Base-by-base conservation (phyloP, 2,888 invertebrate species). In the Protodeltote pygarga region DNA sequence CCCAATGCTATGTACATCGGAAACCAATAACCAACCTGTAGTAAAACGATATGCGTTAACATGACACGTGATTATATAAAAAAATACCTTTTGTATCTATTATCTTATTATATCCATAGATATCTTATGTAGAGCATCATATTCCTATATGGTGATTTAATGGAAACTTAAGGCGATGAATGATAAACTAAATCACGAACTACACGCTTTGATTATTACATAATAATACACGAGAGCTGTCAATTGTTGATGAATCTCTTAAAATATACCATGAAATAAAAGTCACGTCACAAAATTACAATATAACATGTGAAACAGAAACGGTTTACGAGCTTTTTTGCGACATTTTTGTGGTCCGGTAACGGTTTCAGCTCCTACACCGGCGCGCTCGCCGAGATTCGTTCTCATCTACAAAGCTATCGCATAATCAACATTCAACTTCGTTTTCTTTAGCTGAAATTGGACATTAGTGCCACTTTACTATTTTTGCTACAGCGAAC, bases 301-400 rank as follows among this genome's bases (percentile, higher is more conserved):
- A 83, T 87, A 83, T 81, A 79, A 80, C 82, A 82, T 87, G 83
- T 87, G 81, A 87, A 87, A 87, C 81, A 87, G 83, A 86, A 87
- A 88, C 85, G 85, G 85, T 83, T 84, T 81, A 75, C 68, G 73
- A 73, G 73, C 65, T 87, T 88, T 85, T 87, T 85, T 82, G 83
- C 80, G 79, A 76, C 77, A 84, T 83, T 87, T 83, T 85, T 83
- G 85, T 85, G 80, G 79, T 83, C 75, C 74, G 72, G 70, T 85
- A 89, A 89, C 89, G 87, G 89, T 89, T 79, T 75, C 66, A 70
- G 73, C 78, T 81, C 73, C 77, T 74, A 81, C 73, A 77, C 64
- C 63, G 57, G 67, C 65, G 65, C 50, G 46, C 39, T 47, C 41
- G 28, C 15, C 31, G 19, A 55, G 13, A 38, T 53, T 55, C 37